Conservation (phyloP, 2,888 invertebrate species). For the Chorisops tibialis region DNA sequence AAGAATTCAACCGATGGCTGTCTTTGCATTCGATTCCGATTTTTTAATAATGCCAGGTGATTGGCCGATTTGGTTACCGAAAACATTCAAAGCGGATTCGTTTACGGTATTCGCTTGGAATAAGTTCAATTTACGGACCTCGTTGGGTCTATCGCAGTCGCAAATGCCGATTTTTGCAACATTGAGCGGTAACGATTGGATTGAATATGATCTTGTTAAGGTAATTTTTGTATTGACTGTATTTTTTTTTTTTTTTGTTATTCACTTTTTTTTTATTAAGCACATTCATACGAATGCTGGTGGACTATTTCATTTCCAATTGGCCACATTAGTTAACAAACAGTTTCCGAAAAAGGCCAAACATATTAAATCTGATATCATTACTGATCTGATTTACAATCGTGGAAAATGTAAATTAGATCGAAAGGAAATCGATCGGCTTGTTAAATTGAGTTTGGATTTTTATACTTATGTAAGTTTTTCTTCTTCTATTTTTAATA, state of each 20-base stretch:
- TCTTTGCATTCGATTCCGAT: slow-evolving; percentile 29
- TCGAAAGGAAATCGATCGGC: not conserved
- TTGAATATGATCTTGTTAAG: slow-evolving; percentile 9
- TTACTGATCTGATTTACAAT: slow-evolving; percentile 19
- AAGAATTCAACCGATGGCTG: slow-evolving; percentile 19
- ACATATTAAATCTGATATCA: not conserved
- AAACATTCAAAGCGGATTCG: slow-evolving; percentile 7
- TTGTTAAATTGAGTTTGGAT: slow-evolving; percentile 7
- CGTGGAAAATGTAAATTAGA: slow-evolving; percentile 12
- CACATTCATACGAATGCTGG: too few species aligned
- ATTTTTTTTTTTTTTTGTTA: too few species aligned
- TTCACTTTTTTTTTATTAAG: too few species aligned
- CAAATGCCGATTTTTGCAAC: slow-evolving; percentile 32
- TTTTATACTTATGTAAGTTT: slow-evolving; percentile 27
- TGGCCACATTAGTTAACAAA: too few species aligned
- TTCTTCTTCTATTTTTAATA: not conserved
- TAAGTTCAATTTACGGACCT: slow-evolving; percentile 16
- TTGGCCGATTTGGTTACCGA: slow-evolving; percentile 26
- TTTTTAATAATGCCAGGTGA: slow-evolving; percentile 31
- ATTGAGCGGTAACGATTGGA: slow-evolving; percentile 28
- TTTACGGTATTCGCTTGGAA: slow-evolving; percentile 20
- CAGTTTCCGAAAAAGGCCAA: too few species aligned
- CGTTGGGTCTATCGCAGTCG: slow-evolving; percentile 20
- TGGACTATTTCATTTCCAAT: too few species aligned
- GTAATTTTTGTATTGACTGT: not conserved